Evolutionary conservation across 2,888 invertebrate species (phyloP), one percentile per base, ranked within the genome.

Genomic region (Lacanobia wlatinum): DNA sequence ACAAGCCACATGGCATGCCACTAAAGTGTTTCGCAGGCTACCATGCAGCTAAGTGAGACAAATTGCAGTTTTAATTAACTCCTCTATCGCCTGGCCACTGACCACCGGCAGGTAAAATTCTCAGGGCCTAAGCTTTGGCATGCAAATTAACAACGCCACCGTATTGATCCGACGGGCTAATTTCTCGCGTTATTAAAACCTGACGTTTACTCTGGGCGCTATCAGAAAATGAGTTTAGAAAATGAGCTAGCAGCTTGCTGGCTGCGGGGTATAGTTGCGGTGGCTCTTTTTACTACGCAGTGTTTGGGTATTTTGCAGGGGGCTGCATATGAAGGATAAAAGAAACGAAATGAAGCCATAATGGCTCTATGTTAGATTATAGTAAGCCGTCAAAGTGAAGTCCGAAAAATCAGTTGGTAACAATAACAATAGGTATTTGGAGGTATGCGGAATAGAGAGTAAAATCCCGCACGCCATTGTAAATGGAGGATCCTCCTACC

Each of bases 31-130:
- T 80, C 76, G 78, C 78, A 87, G 76, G 70, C 78, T 78, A 78
- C 84, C 84, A 82, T 78, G 77, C 80, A 82, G 76, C 80, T 90
- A 90, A 91, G 88, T 90, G 90, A 91, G 90, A 91, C 90, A 90
- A 91, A 92, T 90, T 91, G 87, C 89, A 88, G 82, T 89, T 91
- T 91, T 91, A 92, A 92, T 92, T 89, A 91, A 90, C 88, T 88
- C 87, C 83, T 84, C 84, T 84, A 84, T 83, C 82, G 50, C 79
- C 78, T 83, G 83, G 73, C 80, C 87, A 83, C 70, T 87, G 83
- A 73, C 69, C 85, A 71, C 74, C 70, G 84, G 78, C 83, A 89
- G 73, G 73, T 75, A 70, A 91, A 89, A 90, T 85, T 88, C 84
- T 87, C 87, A 83, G 78, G 78, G 84, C 89, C 83, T 82, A 76